phyloP scores from a whole-genome alignment of 2,113 vertebrate species.

The Globicephala melas region DNA sequence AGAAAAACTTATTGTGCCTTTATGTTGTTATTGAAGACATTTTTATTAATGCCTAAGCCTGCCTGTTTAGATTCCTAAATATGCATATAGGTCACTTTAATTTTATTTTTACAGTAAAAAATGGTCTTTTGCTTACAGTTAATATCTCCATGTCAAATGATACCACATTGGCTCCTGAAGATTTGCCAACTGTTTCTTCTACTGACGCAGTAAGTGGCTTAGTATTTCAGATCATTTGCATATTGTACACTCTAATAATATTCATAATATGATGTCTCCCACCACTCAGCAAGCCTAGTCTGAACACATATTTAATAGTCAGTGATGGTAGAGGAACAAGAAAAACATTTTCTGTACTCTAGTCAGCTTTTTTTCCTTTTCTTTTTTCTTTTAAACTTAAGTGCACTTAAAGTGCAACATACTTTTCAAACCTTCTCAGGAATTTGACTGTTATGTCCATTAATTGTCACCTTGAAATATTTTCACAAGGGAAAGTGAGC shows the following conservation, averaged over 20 bases:
- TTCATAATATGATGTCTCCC: neutral
- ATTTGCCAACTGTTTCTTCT: slow-evolving; percentile 81
- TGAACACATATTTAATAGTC: neutral
- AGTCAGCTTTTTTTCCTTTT: neutral
- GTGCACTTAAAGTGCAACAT: too few relatives aligned
- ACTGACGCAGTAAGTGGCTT: slow-evolving; percentile 83
- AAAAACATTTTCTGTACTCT: neutral
- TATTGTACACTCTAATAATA: neutral
- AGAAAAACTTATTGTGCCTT: neutral
- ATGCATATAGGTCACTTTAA: neutral
- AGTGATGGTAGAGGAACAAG: neutral
- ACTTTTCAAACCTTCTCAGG: neutral
- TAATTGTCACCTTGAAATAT: slow-evolving; percentile 7
- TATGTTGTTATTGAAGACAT: neutral
- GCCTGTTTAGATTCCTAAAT: neutral
- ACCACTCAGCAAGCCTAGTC: neutral
- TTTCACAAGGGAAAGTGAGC: neutral
- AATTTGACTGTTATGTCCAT: neutral
- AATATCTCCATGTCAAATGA: slow-evolving; percentile 84
- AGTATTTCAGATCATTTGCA: neutral
- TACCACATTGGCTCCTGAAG: slow-evolving; percentile 60
- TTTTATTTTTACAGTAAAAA: slow-evolving; percentile 34
- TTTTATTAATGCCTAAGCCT: neutral
- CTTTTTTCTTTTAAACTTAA: neutral
- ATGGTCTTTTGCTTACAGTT: slow-evolving; percentile 82